Base-by-base conservation (phyloP, 2,113 vertebrate genomes). In the Halichoerus grypus region DNA sequence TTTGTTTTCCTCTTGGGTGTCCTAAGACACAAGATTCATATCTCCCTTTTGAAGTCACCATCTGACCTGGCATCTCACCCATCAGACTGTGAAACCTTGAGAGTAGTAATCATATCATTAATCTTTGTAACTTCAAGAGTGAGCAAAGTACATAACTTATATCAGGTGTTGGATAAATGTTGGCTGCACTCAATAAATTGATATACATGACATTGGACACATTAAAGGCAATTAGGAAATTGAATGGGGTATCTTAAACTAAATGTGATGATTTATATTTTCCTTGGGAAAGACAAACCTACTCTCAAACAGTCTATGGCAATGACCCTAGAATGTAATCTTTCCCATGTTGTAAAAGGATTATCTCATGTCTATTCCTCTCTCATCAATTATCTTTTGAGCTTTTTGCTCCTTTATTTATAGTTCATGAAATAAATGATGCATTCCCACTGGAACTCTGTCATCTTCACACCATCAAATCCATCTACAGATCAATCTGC, bases 251-350 rank as follows among this genome's bases (percentile, higher is more conserved):
- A 57, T n/a, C 14, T 21, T 61, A 46, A 69, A 19, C 11, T 61
- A 85, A 89, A 71, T 77, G 42, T 76, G 8, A 77, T 28, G 4
- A 65, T 91, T 53, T 14, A 76, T 49, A 77, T 91, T 94, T 74
- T 74, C 49, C 55, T 57, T 67, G 13, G 3, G 18, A 83, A 94
- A 76, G 9, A 33, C 19, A 51, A 31, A 57, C 3, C 1, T 90
- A 2, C 6, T n/a, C 36, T 36, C 63, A 7, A 90, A 51, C 14
- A 82, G 65, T 72, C 5, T 24, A 57, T 12, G 33, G 19, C 1
- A 22, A 11, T 33, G 51, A 26, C 11, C 10, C 7, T 31, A 13
- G 53, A 53, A 21, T n/a, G 33, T 6, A 51, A 42, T 0, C 0
- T 90, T 95, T 88, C 15, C 18, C 24, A 5, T 65, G 3, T 39